Base-by-base conservation (phyloP, 2,888 invertebrate genomes). In the Tenthredo distinguenda region DNA sequence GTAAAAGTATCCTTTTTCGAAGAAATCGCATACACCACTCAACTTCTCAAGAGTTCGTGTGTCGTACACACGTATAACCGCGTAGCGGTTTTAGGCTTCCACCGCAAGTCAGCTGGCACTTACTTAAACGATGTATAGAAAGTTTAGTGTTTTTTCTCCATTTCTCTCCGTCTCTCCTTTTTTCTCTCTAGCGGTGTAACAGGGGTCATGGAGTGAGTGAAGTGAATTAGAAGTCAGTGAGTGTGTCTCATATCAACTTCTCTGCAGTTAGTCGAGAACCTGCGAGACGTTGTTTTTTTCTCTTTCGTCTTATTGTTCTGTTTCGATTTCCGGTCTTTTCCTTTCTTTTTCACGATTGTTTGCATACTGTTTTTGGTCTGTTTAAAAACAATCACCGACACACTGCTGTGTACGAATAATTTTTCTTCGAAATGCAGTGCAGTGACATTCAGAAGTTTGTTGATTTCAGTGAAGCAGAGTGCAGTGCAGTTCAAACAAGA, bases 221-320 rank as follows among this genome's bases (percentile, higher is more conserved):
- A 68, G 68, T 68, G 68, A 68, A 68, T 68, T 68, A 18, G 68
- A 68, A 68, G 68, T 68, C 68, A 68, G 68, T 68, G 68, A 68
- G 68, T 68, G 34, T 68, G 18, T 68, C 34, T 31, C 34, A 34
- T 34, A 34, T 5, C 68, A 26, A 34, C 68, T 34, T 68, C 31
- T 26, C 31, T 31, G 6, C 4, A 26, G 68, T 26, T 12, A 62
- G 34, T 68, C 31, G 34, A 34, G 34, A 68, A 34, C 68, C 68
- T 68, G 34, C 21, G 26, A 68, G 68, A 68, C 18, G 31, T 68
- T 26, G 34, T 34, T 68, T 34, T 68, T 34, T 68, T 1, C 31
- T 7, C n/a, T 65, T 31, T 31, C 21, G 1, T 10, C 5, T 65
- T 65, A 12, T 15, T 3, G 10, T 68, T 34, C 12, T 34, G 12